Conservation (phyloP, 1,140 invertebrate species). For the Phenacoccus solenopsis region DNA sequence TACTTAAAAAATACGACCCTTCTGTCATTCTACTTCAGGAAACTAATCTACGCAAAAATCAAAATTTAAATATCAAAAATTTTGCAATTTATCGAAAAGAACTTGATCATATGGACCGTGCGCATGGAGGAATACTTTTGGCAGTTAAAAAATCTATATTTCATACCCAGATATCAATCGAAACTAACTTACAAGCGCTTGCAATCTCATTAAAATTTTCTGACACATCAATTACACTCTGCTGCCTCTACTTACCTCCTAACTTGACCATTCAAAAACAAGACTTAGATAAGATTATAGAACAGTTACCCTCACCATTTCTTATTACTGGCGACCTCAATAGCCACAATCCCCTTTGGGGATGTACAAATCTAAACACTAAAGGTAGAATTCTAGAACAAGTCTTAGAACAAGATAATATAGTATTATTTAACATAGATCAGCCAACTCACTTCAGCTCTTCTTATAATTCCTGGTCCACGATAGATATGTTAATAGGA, state of each 20-base stretch:
- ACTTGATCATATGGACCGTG: neutral
- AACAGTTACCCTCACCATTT: conserved; percentile 21
- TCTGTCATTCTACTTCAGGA: conserved; percentile 6
- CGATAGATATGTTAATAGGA: conserved; percentile 3
- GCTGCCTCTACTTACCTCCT: conserved; percentile 23
- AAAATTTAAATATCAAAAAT: neutral
- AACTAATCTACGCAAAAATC: conserved; percentile 11
- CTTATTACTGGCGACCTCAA: conserved; percentile 24
- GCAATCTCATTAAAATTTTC: neutral
- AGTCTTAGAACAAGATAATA: conserved; percentile 18
- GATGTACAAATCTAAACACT: conserved; percentile 11
- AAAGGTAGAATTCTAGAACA: conserved; percentile 22
- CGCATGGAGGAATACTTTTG: neutral
- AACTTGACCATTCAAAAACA: neutral
- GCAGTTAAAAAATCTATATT: neutral
- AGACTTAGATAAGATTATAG: conserved; percentile 20
- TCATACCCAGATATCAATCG: conserved; percentile 2
- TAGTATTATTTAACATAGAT: too few species aligned
- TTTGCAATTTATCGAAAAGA: conserved; percentile 10
- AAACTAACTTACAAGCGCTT: neutral
- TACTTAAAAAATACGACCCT: conserved; percentile 8
- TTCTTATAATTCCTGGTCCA: conserved; percentile 5
- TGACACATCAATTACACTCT: conserved; percentile 19
- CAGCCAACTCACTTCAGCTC: neutral
- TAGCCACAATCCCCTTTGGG: conserved; percentile 22